Base-by-base conservation (phyloP, 1,140 invertebrate species). In the Vanessa tameamea region DNA sequence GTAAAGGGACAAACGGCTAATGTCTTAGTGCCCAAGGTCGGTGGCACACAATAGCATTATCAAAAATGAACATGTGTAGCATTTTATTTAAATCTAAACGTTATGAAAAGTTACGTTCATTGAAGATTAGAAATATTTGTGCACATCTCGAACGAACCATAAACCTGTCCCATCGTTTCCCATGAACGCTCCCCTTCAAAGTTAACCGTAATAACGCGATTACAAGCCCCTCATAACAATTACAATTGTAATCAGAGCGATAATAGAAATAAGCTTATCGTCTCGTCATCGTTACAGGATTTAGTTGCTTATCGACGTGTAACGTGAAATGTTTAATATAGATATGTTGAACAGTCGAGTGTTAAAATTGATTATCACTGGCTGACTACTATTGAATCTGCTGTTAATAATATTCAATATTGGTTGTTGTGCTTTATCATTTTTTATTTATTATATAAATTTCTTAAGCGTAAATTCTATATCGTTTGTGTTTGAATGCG, bases 261-360 rank as follows among this genome's bases (percentile, higher is more conserved):
- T 71, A 69, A 57, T 43, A 57, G 59, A 26, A 1, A 63, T 63
- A 26, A 26, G 5, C 20, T 66, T 66, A 66, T 66, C 64, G 23
- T 12, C 26, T 63, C 23, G 47, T 50, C 64, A 63, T 47, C 43
- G 55, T 64, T 16, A 66, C 23, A 20, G 69, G 59, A 71, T 71
- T 64, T 66, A 66, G 15, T 12, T 37, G 47, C 59, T 71, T 71
- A 71, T 71, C 69, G 48, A 26, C n/a, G 59, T 47, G 59, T 71
- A 51, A n/a, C 16, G 59, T 47, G 47, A 20, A 47, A 61, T 37
- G 14, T 37, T 61, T 61, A 15, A 61, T 61, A 61, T 61, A 61
- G 23, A 37, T 61, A 61, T 15, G 2, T 37, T 31, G 23, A 15
- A 37, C 16, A 5, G 9, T 12, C 43, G 37, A 47, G 14, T 37